Evolutionary conservation across 2,888 invertebrate species (phyloP).

Genomic region (Drosophila meridiana): DNA sequence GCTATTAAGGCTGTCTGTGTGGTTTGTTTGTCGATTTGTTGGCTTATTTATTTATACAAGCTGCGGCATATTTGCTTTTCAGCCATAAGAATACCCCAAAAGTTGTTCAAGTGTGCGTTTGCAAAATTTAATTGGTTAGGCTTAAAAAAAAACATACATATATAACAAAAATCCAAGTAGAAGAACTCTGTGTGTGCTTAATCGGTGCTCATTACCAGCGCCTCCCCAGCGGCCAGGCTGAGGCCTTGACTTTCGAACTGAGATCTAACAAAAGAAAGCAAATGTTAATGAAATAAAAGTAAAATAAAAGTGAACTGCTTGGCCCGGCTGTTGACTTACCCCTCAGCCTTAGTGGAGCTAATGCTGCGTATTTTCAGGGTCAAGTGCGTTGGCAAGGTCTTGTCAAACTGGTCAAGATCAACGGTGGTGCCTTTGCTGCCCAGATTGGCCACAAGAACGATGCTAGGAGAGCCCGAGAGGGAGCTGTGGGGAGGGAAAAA

Average conservation of each 20-base stretch:
- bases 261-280: slow-evolving; percentile 23
- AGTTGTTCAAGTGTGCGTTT: slow-evolving; percentile 26
- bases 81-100: slow-evolving; percentile 35
- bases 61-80: slow-evolving; percentile 57
- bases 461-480: slow-evolving; percentile 53
- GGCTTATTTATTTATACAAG: slow-evolving; percentile 61
- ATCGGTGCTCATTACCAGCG: slow-evolving; percentile 53
- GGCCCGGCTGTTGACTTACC: slow-evolving; percentile 30
- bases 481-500: slow-evolving; percentile 29
- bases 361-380: slow-evolving; percentile 56
- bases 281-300: neutral
- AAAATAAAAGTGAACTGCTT: neutral
- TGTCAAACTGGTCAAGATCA: slow-evolving; percentile 63
- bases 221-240: slow-evolving; percentile 62
- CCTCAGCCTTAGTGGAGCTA: slow-evolving; percentile 47
- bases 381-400: slow-evolving; percentile 48
- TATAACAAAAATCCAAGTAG: neutral
- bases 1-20: slow-evolving; percentile 34
- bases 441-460: slow-evolving; percentile 75
- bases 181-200: slow-evolving; percentile 31
- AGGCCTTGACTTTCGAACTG: slow-evolving; percentile 42
- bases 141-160: slow-evolving; percentile 15
- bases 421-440: slow-evolving; percentile 48
- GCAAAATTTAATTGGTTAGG: slow-evolving; percentile 43
- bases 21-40: slow-evolving; percentile 70